Base-by-base conservation (phyloP, 1,140 invertebrate genomes). In the Akabosia matsudoensis region DNA sequence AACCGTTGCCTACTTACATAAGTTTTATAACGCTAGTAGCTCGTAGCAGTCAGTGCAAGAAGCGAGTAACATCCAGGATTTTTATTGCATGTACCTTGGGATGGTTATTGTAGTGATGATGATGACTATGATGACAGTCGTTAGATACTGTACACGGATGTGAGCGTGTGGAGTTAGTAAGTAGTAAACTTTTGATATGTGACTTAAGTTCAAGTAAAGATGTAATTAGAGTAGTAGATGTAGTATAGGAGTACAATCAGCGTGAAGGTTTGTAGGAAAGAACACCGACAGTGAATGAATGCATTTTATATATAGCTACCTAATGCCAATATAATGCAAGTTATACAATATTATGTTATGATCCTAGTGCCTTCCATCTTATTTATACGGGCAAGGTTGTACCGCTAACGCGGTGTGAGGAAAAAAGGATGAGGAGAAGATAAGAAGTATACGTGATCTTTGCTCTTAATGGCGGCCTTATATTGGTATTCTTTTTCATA, bases 381-480 rank as follows among this genome's bases (percentile, higher is more conserved):
- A n/a, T n/a, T n/a, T n/a, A n/a, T n/a, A n/a, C n/a, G n/a, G n/a
- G n/a, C n/a, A n/a, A n/a, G n/a, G n/a, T 45, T 18, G 7, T 45
- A 18, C 7, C 37, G 37, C 7, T 45, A 30, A 56, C n/a, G 70
- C 31, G 31, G 33, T 72, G 34, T 24, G 70, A 72, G 13, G 70
- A 72, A 34, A 70, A 72, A 72, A 33, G 75, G 74, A 76, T 76
- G 75, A 73, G 61, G 64, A 73, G 76, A 67, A 79, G 78, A 79
- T 76, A 76, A 72, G 56, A 73, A 72, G 75, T 79, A 76, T 79
- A 79, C 78, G 78, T 79, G 78, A 79, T 79, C 78, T 79, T 79
- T 79, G 78, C 78, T 76, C 78, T 79, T 79, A 79, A 79, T 79
- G 78, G 78, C 74, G 37, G 74, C 76, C 78, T 76, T 79, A 76